phyloP scores from a whole-genome alignment of 2,113 vertebrate genomes.

The Microtus oregoni region DNA sequence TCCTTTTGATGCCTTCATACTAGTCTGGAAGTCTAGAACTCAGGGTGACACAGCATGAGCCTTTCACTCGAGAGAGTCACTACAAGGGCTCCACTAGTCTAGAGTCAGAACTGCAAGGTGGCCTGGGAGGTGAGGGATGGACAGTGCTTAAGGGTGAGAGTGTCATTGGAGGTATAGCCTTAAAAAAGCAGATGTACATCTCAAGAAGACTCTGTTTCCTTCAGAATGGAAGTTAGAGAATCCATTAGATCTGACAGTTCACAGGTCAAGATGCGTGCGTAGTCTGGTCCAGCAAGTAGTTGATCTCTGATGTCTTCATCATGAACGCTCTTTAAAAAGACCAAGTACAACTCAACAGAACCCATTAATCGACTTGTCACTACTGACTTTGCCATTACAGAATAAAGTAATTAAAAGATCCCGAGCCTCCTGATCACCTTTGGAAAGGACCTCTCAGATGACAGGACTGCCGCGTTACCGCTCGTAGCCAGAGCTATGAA shows the following conservation, averaged over 20 bases:
- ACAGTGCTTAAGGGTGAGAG: not conserved
- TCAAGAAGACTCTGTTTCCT: conserved; percentile 59
- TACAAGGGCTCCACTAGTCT: not conserved
- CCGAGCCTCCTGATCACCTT: conserved; percentile 19
- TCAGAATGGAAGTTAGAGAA: conserved; percentile 45
- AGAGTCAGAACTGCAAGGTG: not conserved
- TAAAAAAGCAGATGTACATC: conserved; percentile 45
- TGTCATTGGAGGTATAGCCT: not conserved
- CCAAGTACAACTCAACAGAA: conserved; percentile 64
- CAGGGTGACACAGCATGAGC: not conserved
- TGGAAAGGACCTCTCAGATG: conserved; percentile 28
- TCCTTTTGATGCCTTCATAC: conserved; percentile 25
- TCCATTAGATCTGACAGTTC: not conserved
- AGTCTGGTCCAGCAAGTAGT: conserved; percentile 45
- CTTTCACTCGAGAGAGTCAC: not conserved
- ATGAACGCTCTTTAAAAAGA: conserved; percentile 54
- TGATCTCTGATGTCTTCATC: conserved; percentile 32
- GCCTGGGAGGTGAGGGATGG: not conserved
- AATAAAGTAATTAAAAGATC: conserved; percentile 37
- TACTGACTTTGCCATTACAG: conserved; percentile 44
- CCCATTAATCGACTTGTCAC: conserved; percentile 6
- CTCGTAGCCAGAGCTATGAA: not conserved
- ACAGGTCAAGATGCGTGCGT: not conserved
- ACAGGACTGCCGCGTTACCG: not conserved
- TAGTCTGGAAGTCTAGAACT: conserved; percentile 42